phyloP scores from a whole-genome alignment of 2,113 vertebrate genomes.

The Strix aluco region DNA sequence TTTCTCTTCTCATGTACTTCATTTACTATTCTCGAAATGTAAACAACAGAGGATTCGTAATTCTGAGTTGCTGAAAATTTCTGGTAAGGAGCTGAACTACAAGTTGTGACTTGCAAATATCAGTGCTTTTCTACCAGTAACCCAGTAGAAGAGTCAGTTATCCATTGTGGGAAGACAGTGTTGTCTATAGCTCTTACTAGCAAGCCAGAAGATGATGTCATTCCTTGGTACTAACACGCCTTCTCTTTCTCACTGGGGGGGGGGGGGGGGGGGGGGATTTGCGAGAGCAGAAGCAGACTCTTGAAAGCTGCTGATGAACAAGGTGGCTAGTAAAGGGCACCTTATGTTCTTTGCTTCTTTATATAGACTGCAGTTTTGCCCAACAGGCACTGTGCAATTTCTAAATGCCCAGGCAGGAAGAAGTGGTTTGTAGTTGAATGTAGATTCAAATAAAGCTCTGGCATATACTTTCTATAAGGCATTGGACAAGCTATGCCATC shows the following conservation, averaged over 20 bases:
- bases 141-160: neutral
- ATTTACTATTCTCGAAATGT: neutral
- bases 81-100: neutral
- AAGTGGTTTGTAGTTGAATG: neutral
- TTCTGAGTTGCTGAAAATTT: neutral
- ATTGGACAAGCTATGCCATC: neutral
- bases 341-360: slow-evolving; percentile 36
- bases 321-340: slow-evolving; percentile 30
- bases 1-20: neutral
- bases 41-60: neutral
- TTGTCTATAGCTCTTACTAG: neutral
- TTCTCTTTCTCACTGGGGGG: neutral
- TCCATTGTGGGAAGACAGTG: neutral
- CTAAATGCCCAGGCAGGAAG: neutral
- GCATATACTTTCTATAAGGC: neutral
- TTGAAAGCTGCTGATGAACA: slow-evolving; percentile 4
- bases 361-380: slow-evolving; percentile 21
- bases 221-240: neutral
- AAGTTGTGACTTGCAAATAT: neutral
- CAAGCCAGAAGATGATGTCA: neutral
- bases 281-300: neutral
- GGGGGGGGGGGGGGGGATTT: neutral
- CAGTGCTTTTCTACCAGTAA: neutral
- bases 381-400: neutral
- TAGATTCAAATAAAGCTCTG: neutral